Base-by-base conservation (phyloP, 92 coral and sea anemone species). In the Hydrozoanthus gracilis region DNA sequence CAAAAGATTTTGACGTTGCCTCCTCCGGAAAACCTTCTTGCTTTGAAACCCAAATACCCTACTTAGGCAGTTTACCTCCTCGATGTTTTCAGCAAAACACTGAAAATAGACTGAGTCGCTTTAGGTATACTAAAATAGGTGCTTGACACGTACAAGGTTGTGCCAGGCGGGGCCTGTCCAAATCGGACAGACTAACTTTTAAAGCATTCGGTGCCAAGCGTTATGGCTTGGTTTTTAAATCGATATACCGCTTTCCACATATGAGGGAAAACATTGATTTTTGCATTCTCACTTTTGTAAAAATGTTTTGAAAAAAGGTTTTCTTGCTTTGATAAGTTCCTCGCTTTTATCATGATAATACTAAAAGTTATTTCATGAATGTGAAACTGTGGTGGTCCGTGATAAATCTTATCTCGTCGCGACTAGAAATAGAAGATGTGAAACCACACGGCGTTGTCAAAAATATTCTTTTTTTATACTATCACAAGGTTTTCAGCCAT, bases 331-430 rank as follows among this genome's bases (percentile, higher is more conserved):
- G 54, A 68, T 18, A 79, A 10, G 73, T 7, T 68, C 17, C 20
- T 65, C 2, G 10, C 48, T 17, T 66, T 79, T 48, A n/a, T 48
- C 58, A 74, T 49, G 56, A 74, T 50, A 74, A n/a, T 6, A 44
- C 49, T n/a, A 44, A 20, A 4, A 61, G 56, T 11, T 46, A 46
- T 56, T n/a, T 64, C 49, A 16, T 46, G 55, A 80, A 47, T 6
- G 20, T 51, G 48, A 50, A 80, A 74, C 73, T 66, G 73, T 9
- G 85, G 74, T 80, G 74, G 85, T 66, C 73, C 75, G 55, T 65
- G 56, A 67, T 80, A 58, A 47, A 35, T 66, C 85, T 80, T 80
- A 80, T 80, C 85, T 80, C 75, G 85, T 80, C 85, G 72, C 74
- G 85, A 80, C 85, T 45, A 79, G 45, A 79, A 77, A 17, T 62